Conservation (phyloP, 2,888 invertebrate genomes). For the Cyclophora punctaria region DNA sequence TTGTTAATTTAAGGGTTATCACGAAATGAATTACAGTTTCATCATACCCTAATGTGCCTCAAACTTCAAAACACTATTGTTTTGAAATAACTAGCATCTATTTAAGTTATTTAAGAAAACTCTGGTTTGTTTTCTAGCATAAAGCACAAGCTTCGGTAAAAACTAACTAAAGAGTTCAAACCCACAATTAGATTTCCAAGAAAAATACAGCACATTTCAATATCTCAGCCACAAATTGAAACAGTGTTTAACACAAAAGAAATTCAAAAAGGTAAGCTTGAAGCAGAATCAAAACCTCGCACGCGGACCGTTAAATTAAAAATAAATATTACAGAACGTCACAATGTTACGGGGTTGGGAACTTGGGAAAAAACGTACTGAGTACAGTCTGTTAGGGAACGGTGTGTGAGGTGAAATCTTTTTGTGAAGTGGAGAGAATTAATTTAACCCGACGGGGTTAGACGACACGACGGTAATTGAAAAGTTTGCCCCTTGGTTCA, state of each 20-base stretch:
- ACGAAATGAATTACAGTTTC: too few relatives aligned
- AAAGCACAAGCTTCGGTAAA: too few relatives aligned
- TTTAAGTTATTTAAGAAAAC: too few relatives aligned
- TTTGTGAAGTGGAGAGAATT: slow-evolving; percentile 75
- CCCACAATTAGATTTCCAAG: slow-evolving; percentile 18
- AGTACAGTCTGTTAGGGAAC: neutral
- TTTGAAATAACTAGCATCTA: too few relatives aligned
- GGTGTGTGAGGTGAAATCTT: slow-evolving; percentile 65
- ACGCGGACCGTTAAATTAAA: slow-evolving; percentile 70
- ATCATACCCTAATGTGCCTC: too few relatives aligned
- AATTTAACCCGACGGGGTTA: slow-evolving; percentile 76
- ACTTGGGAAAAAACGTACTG: slow-evolving; percentile 6
- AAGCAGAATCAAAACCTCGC: slow-evolving; percentile 60
- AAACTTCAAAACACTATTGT: too few relatives aligned
- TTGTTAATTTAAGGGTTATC: too few relatives aligned
- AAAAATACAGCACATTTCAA: slow-evolving; percentile 27
- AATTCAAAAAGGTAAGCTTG: slow-evolving; percentile 56
- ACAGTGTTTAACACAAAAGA: slow-evolving; percentile 54
- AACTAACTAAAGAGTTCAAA: slow-evolving; percentile 11
- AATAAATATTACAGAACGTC: slow-evolving; percentile 74
- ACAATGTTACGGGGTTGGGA: slow-evolving; percentile 57
- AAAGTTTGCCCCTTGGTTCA: slow-evolving; percentile 71
- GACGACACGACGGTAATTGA: slow-evolving; percentile 74
- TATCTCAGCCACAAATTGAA: slow-evolving; percentile 41
- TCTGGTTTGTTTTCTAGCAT: too few relatives aligned